Conservation (phyloP, 2,113 vertebrate species). For the Fulica atra region DNA sequence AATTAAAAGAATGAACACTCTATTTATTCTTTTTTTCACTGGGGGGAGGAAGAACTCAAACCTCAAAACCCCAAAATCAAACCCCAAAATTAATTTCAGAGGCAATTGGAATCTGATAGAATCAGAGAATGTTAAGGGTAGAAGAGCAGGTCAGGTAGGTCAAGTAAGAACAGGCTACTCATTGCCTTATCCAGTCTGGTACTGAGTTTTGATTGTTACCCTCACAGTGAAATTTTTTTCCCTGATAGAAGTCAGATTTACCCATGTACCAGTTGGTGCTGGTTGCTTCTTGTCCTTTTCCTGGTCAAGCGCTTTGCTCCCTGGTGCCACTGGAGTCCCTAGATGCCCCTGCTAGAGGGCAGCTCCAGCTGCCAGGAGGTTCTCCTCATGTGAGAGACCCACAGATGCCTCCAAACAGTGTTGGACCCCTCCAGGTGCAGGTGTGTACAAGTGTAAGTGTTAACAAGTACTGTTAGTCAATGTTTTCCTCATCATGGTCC, state of each 20-base stretch:
- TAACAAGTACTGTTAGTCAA: background rate
- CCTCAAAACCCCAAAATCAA: background rate
- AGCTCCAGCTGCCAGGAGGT: background rate
- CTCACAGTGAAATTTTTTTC: background rate
- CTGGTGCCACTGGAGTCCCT: background rate
- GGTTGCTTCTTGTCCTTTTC: background rate
- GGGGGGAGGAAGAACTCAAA: no score
- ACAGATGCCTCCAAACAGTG: background rate
- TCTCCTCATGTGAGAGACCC: background rate
- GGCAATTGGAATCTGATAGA: background rate
- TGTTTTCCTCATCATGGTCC: background rate
- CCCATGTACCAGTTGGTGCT: background rate
- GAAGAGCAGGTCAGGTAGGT: background rate
- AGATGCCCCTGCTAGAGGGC: background rate
- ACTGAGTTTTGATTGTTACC: background rate
- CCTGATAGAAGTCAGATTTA: background rate
- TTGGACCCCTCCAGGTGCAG: background rate
- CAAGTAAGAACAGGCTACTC: background rate
- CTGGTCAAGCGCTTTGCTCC: background rate
- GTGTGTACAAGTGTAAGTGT: fast-evolving
- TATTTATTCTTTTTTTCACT: background rate
- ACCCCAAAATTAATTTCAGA: background rate
- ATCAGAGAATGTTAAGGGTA: background rate
- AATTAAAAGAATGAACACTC: background rate
- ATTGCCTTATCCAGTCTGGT: background rate